phyloP scores from a whole-genome alignment of 2,888 invertebrate genomes.

The Thelaira solivaga region DNA sequence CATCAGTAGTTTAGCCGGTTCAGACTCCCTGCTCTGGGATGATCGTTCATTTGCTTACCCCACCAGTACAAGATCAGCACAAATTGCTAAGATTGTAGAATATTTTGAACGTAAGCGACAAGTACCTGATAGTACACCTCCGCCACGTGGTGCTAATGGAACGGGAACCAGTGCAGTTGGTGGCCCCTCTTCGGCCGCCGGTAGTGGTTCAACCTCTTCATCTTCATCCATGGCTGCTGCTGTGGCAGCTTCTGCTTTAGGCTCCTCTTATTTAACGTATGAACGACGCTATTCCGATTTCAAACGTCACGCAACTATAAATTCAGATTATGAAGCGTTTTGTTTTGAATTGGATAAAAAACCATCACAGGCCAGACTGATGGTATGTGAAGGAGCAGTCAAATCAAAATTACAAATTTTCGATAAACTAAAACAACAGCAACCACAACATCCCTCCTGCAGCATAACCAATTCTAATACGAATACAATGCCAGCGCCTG shows the following conservation, averaged over 20 bases:
- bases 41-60: slow-evolving; percentile 81
- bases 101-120: slow-evolving; percentile 89
- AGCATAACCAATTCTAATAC: slow-evolving; percentile 46
- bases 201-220: slow-evolving; percentile 66
- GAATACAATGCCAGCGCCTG: slow-evolving; percentile 59
- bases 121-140: slow-evolving; percentile 73
- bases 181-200: slow-evolving; percentile 64
- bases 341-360: slow-evolving; percentile 77
- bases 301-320: slow-evolving; percentile 71
- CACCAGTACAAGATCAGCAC: slow-evolving; percentile 80
- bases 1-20: slow-evolving; percentile 87
- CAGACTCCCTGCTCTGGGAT: slow-evolving; percentile 85
- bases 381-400: slow-evolving; percentile 91
- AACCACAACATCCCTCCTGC: slow-evolving; percentile 61
- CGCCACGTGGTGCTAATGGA: slow-evolving; percentile 61
- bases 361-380: slow-evolving; percentile 81
- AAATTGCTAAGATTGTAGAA: slow-evolving; percentile 90
- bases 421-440: slow-evolving; percentile 82
- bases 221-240: slow-evolving; percentile 71
- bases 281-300: slow-evolving; percentile 73
- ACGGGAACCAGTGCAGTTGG: slow-evolving; percentile 61
- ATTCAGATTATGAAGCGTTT: slow-evolving; percentile 74
- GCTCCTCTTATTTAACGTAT: slow-evolving; percentile 73
- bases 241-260: slow-evolving; percentile 73
- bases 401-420: slow-evolving; percentile 90